Evolutionary conservation across 2,113 vertebrate species (phyloP).

Genomic region (Notarius quadriscutis): DNA sequence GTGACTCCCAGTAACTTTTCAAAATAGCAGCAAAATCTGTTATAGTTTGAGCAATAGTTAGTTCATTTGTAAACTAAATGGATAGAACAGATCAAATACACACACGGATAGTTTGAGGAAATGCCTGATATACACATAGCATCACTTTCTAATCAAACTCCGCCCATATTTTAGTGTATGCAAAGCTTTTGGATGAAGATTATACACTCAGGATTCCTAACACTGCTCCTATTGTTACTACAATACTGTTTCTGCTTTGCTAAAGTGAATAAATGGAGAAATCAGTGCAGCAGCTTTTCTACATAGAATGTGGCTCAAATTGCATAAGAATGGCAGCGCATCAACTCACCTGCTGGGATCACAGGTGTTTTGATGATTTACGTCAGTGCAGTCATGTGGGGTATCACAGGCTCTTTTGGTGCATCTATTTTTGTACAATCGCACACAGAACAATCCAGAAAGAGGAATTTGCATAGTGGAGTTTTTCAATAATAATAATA

Average conservation of each 20-base stretch:
- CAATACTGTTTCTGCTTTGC: neutral
- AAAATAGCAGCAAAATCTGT: neutral
- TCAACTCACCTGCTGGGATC: slow-evolving; percentile 31
- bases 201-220: neutral
- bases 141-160: neutral
- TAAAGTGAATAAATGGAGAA: neutral
- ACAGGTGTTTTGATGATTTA: slow-evolving; percentile 36
- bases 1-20: neutral
- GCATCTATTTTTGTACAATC: slow-evolving; percentile 15
- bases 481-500: neutral
- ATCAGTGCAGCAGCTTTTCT: neutral
- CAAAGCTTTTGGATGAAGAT: neutral
- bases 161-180: neutral
- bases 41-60: neutral
- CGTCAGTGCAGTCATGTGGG: slow-evolving; percentile 21
- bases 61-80: neutral
- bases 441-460: neutral
- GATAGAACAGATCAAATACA: neutral
- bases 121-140: neutral
- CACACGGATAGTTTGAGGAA: neutral
- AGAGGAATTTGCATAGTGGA: neutral
- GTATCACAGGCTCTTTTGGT: neutral
- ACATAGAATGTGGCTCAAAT: neutral
- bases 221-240: neutral
- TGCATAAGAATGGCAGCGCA: slow-evolving; percentile 23